Percentiles rank a stretch among this genome's conserved stretches.
phyloP scores from a whole-genome alignment of 2,797 vertebrate genomes.

The Paguma larvata region DNA sequence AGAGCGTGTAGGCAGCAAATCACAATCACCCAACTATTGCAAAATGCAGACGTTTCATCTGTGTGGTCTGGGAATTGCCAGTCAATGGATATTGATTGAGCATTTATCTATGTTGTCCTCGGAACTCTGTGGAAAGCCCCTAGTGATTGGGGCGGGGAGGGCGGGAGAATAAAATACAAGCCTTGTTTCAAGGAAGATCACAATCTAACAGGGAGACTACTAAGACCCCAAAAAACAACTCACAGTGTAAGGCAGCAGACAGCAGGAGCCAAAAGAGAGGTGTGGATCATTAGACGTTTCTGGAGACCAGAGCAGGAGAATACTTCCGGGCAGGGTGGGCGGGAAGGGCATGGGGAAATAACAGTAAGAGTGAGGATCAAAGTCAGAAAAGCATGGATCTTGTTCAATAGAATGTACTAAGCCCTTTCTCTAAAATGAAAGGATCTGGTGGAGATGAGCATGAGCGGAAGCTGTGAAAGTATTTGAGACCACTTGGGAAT shows the following conservation, averaged over 20 bases:
- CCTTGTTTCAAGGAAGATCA: slow-evolving; percentile 14
- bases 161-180: neutral
- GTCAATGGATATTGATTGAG: neutral
- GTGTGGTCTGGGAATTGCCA: neutral
- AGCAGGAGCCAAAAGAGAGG: neutral
- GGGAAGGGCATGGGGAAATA: neutral
- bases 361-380: neutral
- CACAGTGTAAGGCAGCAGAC: neutral
- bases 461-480: neutral
- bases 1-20: neutral
- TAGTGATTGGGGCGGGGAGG: neutral
- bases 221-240: neutral
- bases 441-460: neutral
- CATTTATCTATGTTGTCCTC: neutral
- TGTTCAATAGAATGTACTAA: neutral
- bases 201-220: neutral
- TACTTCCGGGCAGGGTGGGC: neutral
- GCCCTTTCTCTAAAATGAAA: neutral
- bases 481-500: neutral
- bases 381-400: neutral
- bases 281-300: neutral
- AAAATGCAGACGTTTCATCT: neutral
- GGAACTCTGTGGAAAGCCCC: neutral
- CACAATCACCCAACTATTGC: neutral
- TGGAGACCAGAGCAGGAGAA: neutral